These are phyloP conservation scores for Montipora foliosa DNA, from an alignment of 64 coral and sea anemone species.

Conservation along the genomic window DNA sequence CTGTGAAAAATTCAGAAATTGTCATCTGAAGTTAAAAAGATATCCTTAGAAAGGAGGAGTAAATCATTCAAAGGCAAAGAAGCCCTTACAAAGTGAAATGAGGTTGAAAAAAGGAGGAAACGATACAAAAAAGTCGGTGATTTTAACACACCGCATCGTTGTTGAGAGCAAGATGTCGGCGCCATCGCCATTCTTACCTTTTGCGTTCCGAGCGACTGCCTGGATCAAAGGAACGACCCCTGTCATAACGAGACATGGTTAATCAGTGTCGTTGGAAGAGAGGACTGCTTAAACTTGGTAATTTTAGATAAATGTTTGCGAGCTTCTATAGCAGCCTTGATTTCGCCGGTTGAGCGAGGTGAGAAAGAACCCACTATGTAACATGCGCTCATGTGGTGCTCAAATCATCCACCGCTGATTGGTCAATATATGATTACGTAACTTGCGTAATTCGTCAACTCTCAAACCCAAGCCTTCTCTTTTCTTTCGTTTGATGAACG, in stretches of 20 bases:
- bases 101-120: background rate
- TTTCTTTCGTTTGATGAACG: background rate
- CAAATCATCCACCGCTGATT: constrained; percentile 13
- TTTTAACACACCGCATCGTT: background rate
- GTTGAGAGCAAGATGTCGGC: too few species aligned
- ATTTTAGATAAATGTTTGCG: background rate
- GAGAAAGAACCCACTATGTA: background rate
- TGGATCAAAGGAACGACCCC: constrained; percentile 90
- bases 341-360: background rate
- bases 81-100: too few species aligned
- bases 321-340: too few species aligned
- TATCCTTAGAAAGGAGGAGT: too few species aligned
- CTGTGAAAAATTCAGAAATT: background rate
- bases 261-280: constrained; percentile 18
- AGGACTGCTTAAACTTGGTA: background rate
- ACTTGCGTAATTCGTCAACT: background rate
- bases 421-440: constrained; percentile 22
- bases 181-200: constrained; percentile 58
- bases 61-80: too few species aligned
- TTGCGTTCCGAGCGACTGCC: constrained; percentile 95
- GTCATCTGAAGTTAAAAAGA: too few species aligned
- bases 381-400: constrained; percentile 9
- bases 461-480: background rate
- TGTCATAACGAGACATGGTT: constrained; percentile 96
- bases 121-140: background rate